Base-by-base conservation (phyloP, 2,888 invertebrate genomes). In the Polymixis lichenea region DNA sequence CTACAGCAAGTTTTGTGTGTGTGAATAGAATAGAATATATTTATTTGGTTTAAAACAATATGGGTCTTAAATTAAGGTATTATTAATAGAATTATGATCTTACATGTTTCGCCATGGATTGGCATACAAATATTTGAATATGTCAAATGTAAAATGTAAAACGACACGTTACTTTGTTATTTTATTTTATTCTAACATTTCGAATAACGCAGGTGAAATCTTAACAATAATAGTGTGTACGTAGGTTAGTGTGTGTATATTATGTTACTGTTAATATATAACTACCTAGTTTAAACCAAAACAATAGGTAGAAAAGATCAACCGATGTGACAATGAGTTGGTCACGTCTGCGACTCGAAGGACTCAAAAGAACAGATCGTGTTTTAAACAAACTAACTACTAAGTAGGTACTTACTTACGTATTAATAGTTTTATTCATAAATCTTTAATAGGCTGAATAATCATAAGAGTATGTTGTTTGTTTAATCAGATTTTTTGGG, bases 261-360 rank as follows among this genome's bases (percentile, higher is more conserved):
- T 51, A 5, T 66, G 32, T 28, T 74, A 28, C 38, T 55, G n/a
- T 51, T 53, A 43, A 46, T 11, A 13, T 60, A 38, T 6, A 56
- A n/a, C 17, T n/a, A n/a, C n/a, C n/a, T 61, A 46, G 38, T 56
- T 51, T 32, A 32, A 65, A 53, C 22, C 38, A 56, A 56, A 62
- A 80, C 70, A 84, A 72, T 61, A 65, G 11, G 56, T 58, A 65
- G 56, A 85, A 84, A 84, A 72, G 22, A 85, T 85, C 53, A 81
- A 85, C 77, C 75, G 53, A 38, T 38, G 69, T 70, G 71, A 69
- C 82, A 84, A 81, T 76, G 68, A 72, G 56, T 43, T 62, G n/a
- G 61, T 72, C 82, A 82, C 76, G 85, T 81, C 82, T 69, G n/a
- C 22, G 7, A 5, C 19, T 66, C 25, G 51, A 76, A 75, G 65